These are phyloP conservation scores for Sceloporus tristichus DNA, from an alignment of 2,113 vertebrate genomes.

Conservation along the genomic window DNA sequence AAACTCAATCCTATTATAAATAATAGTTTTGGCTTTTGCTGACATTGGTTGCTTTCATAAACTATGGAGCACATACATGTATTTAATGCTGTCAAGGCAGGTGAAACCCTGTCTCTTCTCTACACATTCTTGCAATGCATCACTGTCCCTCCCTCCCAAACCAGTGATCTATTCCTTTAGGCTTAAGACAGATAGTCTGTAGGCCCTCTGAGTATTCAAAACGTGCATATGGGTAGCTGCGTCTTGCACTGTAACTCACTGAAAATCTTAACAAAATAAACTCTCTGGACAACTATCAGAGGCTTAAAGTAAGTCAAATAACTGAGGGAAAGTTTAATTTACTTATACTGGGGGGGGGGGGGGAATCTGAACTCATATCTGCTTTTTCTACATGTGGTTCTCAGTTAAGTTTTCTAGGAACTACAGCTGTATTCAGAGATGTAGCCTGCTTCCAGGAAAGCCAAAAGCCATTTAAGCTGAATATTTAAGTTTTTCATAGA, in stretches of 20 bases:
- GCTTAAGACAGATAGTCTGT: neutral
- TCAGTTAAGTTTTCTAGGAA: neutral
- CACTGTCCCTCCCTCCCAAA: neutral
- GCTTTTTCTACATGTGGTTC: neutral
- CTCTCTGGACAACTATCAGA: neutral
- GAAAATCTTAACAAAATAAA: neutral
- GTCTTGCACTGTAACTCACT: neutral
- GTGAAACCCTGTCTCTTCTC: neutral
- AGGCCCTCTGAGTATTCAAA: neutral
- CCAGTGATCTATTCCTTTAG: conserved; percentile 1
- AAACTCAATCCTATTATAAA: neutral
- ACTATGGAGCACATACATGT: neutral
- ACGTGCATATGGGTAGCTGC: neutral
- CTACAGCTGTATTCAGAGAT: neutral
- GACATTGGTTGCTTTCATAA: neutral
- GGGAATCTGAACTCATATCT: neutral
- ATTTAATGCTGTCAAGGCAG: neutral
- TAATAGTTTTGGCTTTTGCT: neutral
- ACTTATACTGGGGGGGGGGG: neutral
- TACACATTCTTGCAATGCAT: neutral
- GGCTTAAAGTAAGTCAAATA: neutral
- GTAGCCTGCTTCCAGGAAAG: neutral
- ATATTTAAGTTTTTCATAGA: neutral
- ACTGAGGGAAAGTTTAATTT: neutral
- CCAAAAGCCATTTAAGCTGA: neutral